phyloP scores from a whole-genome alignment of 2,888 invertebrate species.

The Rhorus exstirpatorius region DNA sequence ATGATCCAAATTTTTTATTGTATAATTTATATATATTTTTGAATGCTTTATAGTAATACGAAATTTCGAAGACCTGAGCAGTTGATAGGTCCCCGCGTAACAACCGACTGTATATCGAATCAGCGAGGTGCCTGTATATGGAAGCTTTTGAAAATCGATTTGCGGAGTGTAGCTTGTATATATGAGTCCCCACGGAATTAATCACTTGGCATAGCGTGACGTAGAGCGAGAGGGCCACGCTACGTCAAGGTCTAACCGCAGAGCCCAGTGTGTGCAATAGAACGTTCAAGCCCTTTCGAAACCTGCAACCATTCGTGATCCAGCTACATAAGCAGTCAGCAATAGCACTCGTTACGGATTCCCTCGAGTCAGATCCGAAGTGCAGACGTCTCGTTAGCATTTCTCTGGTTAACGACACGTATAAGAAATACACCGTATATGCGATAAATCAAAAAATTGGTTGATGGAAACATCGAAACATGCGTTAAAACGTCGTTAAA shows the following conservation, averaged over 20 bases:
- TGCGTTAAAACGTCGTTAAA: too few species aligned
- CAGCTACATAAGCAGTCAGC: background rate
- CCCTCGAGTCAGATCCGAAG: slow-evolving; percentile 16
- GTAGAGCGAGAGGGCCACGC: slow-evolving; percentile 31
- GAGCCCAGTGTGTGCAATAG: background rate
- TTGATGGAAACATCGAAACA: too few species aligned
- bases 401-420: slow-evolving; percentile 15
- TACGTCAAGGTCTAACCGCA: slow-evolving; percentile 57
- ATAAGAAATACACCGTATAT: slow-evolving; percentile 10
- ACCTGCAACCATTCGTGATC: slow-evolving; percentile 56
- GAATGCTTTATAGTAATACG: too few species aligned
- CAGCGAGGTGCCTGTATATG: background rate
- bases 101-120: background rate
- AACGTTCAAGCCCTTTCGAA: slow-evolving; percentile 29
- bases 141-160: background rate
- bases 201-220: slow-evolving; percentile 64
- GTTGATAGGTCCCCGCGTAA: too few species aligned
- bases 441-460: background rate
- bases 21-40: too few species aligned
- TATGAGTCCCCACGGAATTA: slow-evolving; percentile 70
- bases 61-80: too few species aligned
- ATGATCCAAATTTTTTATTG: too few species aligned
- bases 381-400: slow-evolving; percentile 40
- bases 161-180: slow-evolving; percentile 37
- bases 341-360: slow-evolving; percentile 26